Base-by-base conservation (phyloP, 2,888 invertebrate genomes). In the Eupithecia centaureata region DNA sequence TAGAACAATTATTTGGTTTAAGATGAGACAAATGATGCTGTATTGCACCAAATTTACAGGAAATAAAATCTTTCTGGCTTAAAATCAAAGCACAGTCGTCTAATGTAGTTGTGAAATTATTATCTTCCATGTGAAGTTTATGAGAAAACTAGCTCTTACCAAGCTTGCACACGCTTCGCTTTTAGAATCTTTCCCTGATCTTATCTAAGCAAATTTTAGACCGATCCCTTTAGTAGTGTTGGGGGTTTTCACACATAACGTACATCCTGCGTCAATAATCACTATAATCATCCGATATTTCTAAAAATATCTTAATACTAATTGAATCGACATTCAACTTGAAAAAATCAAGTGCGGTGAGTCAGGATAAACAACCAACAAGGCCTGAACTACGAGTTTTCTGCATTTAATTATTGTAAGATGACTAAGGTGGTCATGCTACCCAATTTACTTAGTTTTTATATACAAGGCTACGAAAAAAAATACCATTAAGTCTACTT, bases 401-500 rank as follows among this genome's bases (percentile, higher is more conserved):
- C 28, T 56, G n/a, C 54, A 56, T 56, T 56, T 28, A n/a, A 28
- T 30, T 56, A 8, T n/a, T 18, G 15, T 56, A 28, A n/a, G n/a
- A 30, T 56, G 30, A 56, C 54, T 56, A 28, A 56, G 52, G 27
- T 30, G 30, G 54, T 42, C 7, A 18, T 54, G 27, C 7, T n/a
- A 63, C 60, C 38, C 58, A 25, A 62, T 63, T 63, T 64, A 58
- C 63, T 58, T 33, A 33, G 56, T 57, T 63, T 66, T 66, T 66
- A 67, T 62, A 25, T 33, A 32, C 60, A 60, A 60, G 22, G 54
- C 61, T 59, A 60, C 51, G 18, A 10, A 68, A 67, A 66, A 73
- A 65, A 70, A 60, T 57, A 67, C 66, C 76, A 73, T 76, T 77
- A 72, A n/a, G n/a, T n/a, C n/a, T 72, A 71, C 70, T 74, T 74